A percentile compares a stretch with the other conserved stretches of the same genome.
Evolutionary conservation across 2,888 invertebrate genomes (phyloP).

Genomic region (Nephrotoma appendiculata): DNA sequence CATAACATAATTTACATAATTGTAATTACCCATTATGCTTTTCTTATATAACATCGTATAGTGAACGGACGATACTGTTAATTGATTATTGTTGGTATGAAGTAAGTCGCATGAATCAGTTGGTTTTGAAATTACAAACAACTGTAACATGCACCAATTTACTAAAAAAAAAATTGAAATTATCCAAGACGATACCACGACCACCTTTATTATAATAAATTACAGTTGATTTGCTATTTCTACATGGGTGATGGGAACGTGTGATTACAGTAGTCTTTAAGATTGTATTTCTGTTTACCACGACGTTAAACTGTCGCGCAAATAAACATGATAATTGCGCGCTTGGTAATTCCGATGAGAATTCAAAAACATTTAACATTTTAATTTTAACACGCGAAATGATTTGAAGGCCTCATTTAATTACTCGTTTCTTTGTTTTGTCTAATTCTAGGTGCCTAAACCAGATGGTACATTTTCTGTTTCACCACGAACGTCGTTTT

Average conservation of each 20-base stretch:
- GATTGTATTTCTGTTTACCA: neutral
- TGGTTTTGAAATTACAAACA: neutral
- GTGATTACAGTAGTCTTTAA: neutral
- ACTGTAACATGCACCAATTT: neutral
- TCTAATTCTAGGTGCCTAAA: conserved; percentile 8
- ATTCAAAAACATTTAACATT: neutral
- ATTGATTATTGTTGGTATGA: too few relatives aligned
- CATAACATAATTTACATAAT: neutral
- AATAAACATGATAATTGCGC: neutral
- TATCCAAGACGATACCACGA: neutral
- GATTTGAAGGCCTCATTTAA: neutral
- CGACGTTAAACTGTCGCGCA: neutral
- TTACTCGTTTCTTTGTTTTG: neutral
- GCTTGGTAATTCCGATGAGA: neutral
- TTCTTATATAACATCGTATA: neutral
- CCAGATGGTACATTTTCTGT: conserved; percentile 22
- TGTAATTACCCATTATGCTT: neutral
- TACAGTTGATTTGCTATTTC: neutral
- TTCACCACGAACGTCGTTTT: conserved; percentile 41
- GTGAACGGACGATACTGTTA: neutral
- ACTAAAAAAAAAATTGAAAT: neutral
- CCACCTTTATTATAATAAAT: neutral
- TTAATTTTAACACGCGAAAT: neutral
- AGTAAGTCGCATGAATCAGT: neutral
- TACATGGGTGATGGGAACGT: neutral